phyloP scores from a whole-genome alignment of 2,888 invertebrate genomes.

The Drosophila stalkeri region DNA sequence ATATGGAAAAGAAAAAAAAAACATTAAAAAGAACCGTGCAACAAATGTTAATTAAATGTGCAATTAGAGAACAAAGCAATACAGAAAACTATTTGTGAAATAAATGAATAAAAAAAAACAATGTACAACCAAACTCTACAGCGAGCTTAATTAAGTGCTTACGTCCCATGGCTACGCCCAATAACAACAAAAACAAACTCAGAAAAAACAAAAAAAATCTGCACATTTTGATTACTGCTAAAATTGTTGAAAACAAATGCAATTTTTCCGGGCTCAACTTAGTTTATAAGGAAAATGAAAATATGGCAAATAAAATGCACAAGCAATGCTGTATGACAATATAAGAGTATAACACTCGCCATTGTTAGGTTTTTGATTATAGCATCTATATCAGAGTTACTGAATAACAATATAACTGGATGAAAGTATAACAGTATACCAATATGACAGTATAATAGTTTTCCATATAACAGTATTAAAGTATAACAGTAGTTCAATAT shows the following conservation, averaged over 20 bases:
- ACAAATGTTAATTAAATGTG: constrained; percentile 74
- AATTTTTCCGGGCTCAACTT: constrained; percentile 31
- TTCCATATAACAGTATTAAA: background rate
- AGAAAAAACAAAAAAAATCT: constrained; percentile 7
- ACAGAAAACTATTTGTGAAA: constrained; percentile 29
- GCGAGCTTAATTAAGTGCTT: constrained; percentile 55
- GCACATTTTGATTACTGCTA: constrained; percentile 19
- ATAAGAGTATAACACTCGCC: constrained; percentile 8
- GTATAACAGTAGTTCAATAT: background rate
- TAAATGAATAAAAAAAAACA: constrained; percentile 16
- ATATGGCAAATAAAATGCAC: constrained; percentile 36
- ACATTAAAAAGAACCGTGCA: constrained; percentile 23
- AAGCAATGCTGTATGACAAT: constrained; percentile 57
- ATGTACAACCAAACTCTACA: constrained; percentile 7
- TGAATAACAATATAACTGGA: background rate
- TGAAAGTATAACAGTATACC: background rate
- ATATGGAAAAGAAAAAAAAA: constrained; percentile 3
- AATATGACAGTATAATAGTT: background rate
- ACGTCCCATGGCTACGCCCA: constrained; percentile 23
- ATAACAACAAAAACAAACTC: constrained; percentile 11
- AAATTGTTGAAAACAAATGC: constrained; percentile 23
- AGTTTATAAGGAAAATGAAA: constrained; percentile 54
- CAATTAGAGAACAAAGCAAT: constrained; percentile 69
- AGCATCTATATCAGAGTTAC: background rate
- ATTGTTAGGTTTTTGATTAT: background rate